These are phyloP conservation scores for Galaxias olidus DNA, from an alignment of 2,797 vertebrate species.

Conservation along the genomic window DNA sequence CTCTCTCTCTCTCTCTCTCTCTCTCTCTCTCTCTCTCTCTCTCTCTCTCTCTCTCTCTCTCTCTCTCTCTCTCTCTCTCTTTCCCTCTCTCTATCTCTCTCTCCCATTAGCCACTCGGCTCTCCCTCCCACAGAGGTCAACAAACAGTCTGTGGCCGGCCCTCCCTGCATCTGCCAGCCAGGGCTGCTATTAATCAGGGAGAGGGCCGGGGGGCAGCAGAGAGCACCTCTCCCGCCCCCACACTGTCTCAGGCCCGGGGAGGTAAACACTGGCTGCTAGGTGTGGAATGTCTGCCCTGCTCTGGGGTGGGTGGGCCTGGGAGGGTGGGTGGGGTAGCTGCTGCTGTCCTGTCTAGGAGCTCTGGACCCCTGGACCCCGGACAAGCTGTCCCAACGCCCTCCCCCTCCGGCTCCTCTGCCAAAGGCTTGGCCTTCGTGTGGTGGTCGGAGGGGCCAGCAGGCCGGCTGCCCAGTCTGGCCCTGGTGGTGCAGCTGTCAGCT, in stretches of 20 bases:
- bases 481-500: conserved; percentile 64
- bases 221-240: conserved; percentile 34
- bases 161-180: conserved; percentile 59
- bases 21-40: neutral
- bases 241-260: conserved; percentile 18
- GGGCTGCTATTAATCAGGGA: conserved; percentile 63
- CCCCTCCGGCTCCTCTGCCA: conserved; percentile 28
- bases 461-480: conserved; percentile 56
- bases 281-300: conserved; percentile 46
- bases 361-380: neutral
- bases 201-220: conserved; percentile 34
- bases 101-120: conserved; percentile 47
- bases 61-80: neutral
- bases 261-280: conserved; percentile 41
- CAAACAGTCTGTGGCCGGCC: conserved; percentile 49
- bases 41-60: conserved; percentile 4
- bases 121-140: conserved; percentile 70
- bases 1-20: conserved; percentile 13
- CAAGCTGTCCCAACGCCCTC: conserved; percentile 17
- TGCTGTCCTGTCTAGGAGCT: conserved; percentile 28
- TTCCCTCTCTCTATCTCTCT: conserved; percentile 17
- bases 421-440: conserved; percentile 59
- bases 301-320: conserved; percentile 3
- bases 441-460: conserved; percentile 46
- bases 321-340: neutral